Evolutionary conservation across 2,888 invertebrate genomes (phyloP), one percentile per base, ranked within the genome.

Genomic region (Cryptocheilus praepositus): DNA sequence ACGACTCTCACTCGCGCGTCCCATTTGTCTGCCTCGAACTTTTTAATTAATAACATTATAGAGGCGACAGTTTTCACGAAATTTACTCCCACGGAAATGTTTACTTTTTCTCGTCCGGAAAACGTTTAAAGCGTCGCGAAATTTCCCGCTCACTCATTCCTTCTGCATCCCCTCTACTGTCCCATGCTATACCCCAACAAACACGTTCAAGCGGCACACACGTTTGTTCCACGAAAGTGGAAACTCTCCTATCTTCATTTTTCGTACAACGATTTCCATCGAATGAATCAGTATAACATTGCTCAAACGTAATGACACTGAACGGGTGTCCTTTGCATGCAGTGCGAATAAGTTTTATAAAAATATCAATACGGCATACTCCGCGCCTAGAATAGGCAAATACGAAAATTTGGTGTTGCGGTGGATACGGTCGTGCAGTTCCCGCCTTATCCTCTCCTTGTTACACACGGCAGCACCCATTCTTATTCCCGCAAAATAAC

Each of bases 401-500:
- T 36, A 36, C 13, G 11, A 36, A 36, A 36, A 36, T 11, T 11
- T 36, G 13, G 11, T 36, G 13, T 36, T 36, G 49, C 7, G 49
- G 49, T n/a, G 16, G 11, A 49, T 49, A 49, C 16, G 45, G n/a
- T 18, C 49, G 16, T 7, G 45, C 16, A 15, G 16, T 16, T 16
- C 16, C 45, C 45, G 18, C 49, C 16, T 49, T 5, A 18, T 53
- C 22, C 53, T 53, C 53, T 53, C 21, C 11, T 36, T 16, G 52
- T n/a, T 52, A 52, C 11, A 52, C 11, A 21, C 58, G 11, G 18
- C n/a, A 45, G 2, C 21, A 64, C 56, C 65, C 78, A 88, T 88
- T 88, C 85, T 87, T 88, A 88, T 88, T 88, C 87, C 80, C 75
- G 79, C 84, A 83, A 85, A 86, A 85, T 86, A 87, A 84, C 83